phyloP scores from a whole-genome alignment of 2,888 invertebrate genomes.

The Drosophila mettleri region DNA sequence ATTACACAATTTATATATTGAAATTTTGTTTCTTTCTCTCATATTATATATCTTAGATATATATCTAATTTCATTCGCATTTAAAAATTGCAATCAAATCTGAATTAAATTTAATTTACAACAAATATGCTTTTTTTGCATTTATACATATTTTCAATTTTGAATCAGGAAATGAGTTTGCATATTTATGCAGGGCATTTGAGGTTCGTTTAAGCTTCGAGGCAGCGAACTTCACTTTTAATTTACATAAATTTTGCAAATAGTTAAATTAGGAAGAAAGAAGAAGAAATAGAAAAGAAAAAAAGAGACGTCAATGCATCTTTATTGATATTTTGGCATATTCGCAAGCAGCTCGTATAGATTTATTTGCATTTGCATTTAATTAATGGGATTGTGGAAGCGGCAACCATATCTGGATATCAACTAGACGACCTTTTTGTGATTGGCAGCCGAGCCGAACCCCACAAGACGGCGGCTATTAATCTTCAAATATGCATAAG shows the following conservation, averaged over 20 bases:
- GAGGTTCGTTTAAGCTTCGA: constrained; percentile 16
- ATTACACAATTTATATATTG: too few species aligned
- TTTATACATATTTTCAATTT: not conserved
- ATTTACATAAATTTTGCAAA: constrained; percentile 72
- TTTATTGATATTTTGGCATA: constrained; percentile 34
- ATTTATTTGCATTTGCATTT: constrained; percentile 76
- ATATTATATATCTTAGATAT: too few species aligned
- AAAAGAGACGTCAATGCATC: constrained; percentile 61
- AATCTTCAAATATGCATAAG: constrained; percentile 56
- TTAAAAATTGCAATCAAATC: too few species aligned
- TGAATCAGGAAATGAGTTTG: not conserved
- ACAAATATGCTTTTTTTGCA: too few species aligned
- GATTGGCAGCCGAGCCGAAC: constrained; percentile 67
- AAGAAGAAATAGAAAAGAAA: constrained; percentile 17
- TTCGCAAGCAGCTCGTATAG: constrained; percentile 47
- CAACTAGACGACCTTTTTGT: constrained; percentile 76
- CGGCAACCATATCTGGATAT: constrained; percentile 61
- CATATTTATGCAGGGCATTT: constrained; percentile 33
- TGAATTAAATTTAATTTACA: too few species aligned
- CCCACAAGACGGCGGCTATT: constrained; percentile 66
- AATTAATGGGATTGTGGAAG: constrained; percentile 67
- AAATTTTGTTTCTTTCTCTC: too few species aligned
- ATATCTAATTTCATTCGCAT: too few species aligned
- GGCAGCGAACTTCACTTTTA: constrained; percentile 5
- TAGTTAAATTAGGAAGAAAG: constrained; percentile 29